Conservation (phyloP, 1,140 invertebrate species). For the Philotrypesis tridentata region DNA sequence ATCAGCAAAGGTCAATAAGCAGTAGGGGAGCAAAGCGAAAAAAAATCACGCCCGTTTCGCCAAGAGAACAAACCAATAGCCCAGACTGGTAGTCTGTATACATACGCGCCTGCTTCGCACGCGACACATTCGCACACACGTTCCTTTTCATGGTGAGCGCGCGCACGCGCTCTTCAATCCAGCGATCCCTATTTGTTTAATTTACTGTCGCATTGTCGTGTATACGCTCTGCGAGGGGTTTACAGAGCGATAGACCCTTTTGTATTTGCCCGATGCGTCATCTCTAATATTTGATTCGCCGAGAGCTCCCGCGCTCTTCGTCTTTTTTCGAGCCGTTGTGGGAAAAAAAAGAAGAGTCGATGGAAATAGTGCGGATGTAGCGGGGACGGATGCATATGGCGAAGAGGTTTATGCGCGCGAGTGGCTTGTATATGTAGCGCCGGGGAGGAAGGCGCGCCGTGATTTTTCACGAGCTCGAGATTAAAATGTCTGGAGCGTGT, state of each 20-base stretch:
- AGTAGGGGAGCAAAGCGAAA: neutral
- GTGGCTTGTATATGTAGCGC: too few species aligned
- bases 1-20: conserved; percentile 2
- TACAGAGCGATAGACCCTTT: neutral
- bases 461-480: conserved; percentile 3
- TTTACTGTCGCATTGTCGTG: conserved; percentile 61
- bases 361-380: neutral
- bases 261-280: conserved; percentile 36
- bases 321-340: conserved; percentile 16
- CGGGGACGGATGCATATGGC: neutral
- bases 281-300: conserved; percentile 7
- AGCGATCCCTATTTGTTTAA: conserved; percentile 62
- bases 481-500: conserved; percentile 12
- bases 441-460: neutral
- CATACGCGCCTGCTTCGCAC: neutral
- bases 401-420: neutral
- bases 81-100: neutral
- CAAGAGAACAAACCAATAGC: neutral
- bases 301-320: neutral
- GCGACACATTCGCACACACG: neutral
- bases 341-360: neutral
- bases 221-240: neutral
- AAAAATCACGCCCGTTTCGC: neutral
- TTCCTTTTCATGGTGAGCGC: too few species aligned
- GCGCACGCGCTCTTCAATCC: neutral